Evolutionary conservation across 2,797 vertebrate genomes (phyloP).

Genomic region (Anniella stebbinsi): DNA sequence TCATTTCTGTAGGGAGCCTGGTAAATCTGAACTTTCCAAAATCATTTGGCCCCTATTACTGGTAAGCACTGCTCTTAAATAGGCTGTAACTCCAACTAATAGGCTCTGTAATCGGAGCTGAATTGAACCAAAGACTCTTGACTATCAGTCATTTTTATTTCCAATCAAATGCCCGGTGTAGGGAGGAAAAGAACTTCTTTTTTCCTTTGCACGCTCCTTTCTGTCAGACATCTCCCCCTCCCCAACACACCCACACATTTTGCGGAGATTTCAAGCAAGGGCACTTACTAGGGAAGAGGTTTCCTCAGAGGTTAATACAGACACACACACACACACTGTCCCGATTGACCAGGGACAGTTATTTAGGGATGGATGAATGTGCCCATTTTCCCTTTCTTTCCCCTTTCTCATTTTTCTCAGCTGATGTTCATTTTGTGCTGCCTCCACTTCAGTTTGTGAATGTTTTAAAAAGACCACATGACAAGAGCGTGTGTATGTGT

Average conservation of each 20-base stretch:
- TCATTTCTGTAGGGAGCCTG: conserved; percentile 81
- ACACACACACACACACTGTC: neutral
- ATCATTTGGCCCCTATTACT: conserved; percentile 85
- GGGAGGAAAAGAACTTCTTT: conserved; percentile 60
- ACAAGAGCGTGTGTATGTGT: no score
- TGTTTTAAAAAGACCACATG: neutral
- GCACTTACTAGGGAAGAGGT: neutral
- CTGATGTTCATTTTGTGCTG: neutral
- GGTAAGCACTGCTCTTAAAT: conserved; percentile 83
- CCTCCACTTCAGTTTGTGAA: neutral
- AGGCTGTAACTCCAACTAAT: conserved; percentile 84
- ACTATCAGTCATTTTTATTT: conserved; percentile 81
- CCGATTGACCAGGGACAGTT: neutral
- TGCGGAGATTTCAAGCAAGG: neutral
- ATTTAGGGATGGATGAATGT: neutral
- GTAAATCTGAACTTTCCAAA: conserved; percentile 85
- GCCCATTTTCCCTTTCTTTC: neutral
- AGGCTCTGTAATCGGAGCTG: conserved; percentile 81
- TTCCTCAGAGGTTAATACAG: neutral
- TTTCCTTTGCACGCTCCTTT: conserved; percentile 36
- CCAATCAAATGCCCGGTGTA: conserved; percentile 73
- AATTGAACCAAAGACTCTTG: conserved; percentile 80
- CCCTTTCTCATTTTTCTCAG: no score
- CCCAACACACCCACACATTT: neutral
- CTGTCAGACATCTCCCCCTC: neutral